Conservation (phyloP, 1,140 invertebrate genomes). For the Aphidius ervi region DNA sequence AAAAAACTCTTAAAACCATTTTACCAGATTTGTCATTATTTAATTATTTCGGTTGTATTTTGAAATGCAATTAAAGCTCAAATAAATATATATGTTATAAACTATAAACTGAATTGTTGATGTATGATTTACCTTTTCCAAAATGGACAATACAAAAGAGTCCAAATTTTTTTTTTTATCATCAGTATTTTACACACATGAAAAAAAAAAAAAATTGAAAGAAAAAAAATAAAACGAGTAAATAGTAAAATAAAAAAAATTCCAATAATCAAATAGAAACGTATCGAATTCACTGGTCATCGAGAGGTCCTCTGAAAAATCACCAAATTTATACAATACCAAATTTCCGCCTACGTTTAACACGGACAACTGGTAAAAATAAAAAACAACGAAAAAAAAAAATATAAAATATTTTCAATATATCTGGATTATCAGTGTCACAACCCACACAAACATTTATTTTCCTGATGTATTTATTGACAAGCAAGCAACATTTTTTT, state of each 20-base stretch:
- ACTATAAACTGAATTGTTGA: constrained; percentile 32
- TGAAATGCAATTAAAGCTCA: constrained; percentile 58
- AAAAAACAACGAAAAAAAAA: no score
- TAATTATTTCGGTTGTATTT: constrained; percentile 58
- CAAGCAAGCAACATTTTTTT: neutral
- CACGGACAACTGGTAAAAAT: constrained; percentile 7
- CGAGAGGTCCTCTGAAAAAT: neutral
- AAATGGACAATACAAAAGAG: no score
- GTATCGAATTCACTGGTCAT: neutral
- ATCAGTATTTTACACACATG: neutral
- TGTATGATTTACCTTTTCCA: neutral
- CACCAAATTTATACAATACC: constrained; percentile 15
- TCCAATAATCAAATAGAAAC: neutral
- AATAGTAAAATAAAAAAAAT: neutral
- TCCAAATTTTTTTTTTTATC: no score
- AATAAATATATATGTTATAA: constrained; percentile 59
- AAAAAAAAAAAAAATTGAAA: constrained; percentile 5
- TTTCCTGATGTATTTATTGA: constrained; percentile 9
- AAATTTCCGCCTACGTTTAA: constrained; percentile 17
- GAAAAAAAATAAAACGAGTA: neutral
- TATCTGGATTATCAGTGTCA: constrained; percentile 20
- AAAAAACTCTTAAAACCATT: constrained; percentile 51
- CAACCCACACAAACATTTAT: constrained; percentile 13
- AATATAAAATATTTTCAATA: constrained; percentile 5
- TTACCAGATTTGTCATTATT: constrained; percentile 58